Percentiles rank a stretch among this genome's conserved stretches.
phyloP scores from a whole-genome alignment of 2,888 invertebrate genomes.

The Perithous albicinctus region DNA sequence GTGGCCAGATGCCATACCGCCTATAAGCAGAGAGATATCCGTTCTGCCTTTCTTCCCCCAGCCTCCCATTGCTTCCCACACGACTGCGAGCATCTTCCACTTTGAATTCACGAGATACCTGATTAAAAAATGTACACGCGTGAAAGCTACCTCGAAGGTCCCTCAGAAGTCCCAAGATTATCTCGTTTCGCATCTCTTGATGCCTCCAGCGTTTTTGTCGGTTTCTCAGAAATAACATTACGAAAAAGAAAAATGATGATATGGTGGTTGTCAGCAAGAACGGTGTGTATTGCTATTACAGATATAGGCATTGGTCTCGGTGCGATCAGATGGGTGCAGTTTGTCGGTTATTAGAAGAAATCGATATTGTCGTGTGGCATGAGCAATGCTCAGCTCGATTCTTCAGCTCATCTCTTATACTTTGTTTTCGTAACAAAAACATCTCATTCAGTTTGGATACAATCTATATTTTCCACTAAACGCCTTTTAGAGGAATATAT shows the following conservation, averaged over 20 bases:
- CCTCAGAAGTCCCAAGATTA: slow-evolving; percentile 50
- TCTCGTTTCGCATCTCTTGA: slow-evolving; percentile 55
- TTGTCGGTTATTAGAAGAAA: background rate
- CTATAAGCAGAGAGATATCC: slow-evolving; percentile 2
- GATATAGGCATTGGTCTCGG: background rate
- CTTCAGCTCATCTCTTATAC: background rate
- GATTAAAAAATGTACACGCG: slow-evolving; percentile 37
- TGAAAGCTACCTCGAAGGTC: slow-evolving; percentile 3
- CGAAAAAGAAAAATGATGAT: background rate
- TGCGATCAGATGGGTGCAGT: background rate
- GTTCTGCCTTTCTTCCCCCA: slow-evolving; percentile 4
- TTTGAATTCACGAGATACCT: slow-evolving; percentile 17
- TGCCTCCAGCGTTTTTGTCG: slow-evolving; percentile 25
- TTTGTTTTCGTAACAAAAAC: slow-evolving; percentile 33
- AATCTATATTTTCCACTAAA: slow-evolving; percentile 22
- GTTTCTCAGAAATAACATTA: slow-evolving; percentile 25
- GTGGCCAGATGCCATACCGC: slow-evolving; percentile 45
- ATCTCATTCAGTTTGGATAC: slow-evolving; percentile 5
- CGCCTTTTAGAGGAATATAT: slow-evolving; percentile 24
- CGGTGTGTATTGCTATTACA: background rate
- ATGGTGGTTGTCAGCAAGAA: background rate
- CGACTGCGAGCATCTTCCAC: slow-evolving; percentile 18
- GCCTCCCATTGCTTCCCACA: slow-evolving; percentile 12
- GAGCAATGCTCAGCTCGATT: slow-evolving; percentile 12
- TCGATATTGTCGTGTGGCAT: slow-evolving; percentile 9